These are phyloP conservation scores for Taenioides sp. DNA, from an alignment of 2,797 vertebrate species.

Conservation along the genomic window DNA sequence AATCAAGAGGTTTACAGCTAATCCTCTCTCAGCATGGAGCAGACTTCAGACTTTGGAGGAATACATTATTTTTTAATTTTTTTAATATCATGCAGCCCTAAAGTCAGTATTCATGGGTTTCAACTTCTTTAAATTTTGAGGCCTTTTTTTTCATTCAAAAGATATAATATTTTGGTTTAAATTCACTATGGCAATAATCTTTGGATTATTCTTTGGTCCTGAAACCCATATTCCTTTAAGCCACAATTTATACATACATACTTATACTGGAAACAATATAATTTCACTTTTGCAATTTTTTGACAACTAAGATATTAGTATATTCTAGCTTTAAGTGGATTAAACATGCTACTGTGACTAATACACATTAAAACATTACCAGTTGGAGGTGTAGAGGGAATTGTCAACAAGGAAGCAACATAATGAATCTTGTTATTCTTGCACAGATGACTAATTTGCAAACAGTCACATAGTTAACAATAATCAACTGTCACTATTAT, in stretches of 20 bases:
- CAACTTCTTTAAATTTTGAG: too few species aligned
- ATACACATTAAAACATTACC: not conserved
- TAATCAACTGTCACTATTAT: conserved; percentile 24
- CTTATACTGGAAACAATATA: too few species aligned
- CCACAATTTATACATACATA: too few species aligned
- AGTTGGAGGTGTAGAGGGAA: not conserved
- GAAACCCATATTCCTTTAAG: too few species aligned
- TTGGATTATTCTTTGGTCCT: too few species aligned
- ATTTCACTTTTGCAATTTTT: not conserved
- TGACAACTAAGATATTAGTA: not conserved
- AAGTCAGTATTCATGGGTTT: too few species aligned
- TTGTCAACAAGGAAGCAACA: not conserved
- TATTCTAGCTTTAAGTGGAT: not conserved
- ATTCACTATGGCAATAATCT: too few species aligned
- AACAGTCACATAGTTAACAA: conserved; percentile 36
- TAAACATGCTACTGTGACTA: not conserved
- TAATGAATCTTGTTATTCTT: conserved; percentile 42
- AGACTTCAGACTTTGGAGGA: not conserved
- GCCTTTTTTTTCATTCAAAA: too few species aligned
- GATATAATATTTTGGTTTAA: too few species aligned
- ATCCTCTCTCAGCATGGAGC: not conserved
- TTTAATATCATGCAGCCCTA: too few species aligned
- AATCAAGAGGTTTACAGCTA: not conserved
- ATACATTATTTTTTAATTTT: not conserved
- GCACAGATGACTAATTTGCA: conserved; percentile 32